Conservation (phyloP, 2,797 vertebrate species). For the Cirrhinus mrigala region DNA sequence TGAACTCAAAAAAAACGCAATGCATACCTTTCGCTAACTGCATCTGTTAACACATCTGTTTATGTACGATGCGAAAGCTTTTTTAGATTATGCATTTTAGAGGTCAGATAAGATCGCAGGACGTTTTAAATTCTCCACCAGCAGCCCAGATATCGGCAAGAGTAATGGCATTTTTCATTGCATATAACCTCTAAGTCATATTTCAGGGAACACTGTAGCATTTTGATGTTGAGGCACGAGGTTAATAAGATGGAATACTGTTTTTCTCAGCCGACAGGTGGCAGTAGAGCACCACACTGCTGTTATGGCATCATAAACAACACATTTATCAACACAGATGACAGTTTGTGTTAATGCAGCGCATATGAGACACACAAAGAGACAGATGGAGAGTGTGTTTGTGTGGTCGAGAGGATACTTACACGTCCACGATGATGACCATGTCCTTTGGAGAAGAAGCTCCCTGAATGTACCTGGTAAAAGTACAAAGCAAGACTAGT, state of each 20-base stretch:
- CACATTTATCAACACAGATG: not conserved
- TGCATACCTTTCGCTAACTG: not conserved
- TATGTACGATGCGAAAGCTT: constrained; percentile 4
- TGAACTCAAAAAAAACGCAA: not conserved
- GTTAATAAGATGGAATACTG: not conserved
- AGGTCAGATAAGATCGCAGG: constrained; percentile 50
- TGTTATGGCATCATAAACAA: not conserved
- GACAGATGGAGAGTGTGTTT: constrained; percentile 12
- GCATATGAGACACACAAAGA: not conserved
- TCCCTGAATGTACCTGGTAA: constrained; percentile 95
- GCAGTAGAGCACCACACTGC: constrained; percentile 74
- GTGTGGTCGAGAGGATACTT: constrained; percentile 76
- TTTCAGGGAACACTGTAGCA: constrained; percentile 41
- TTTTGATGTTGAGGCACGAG: constrained; percentile 20
- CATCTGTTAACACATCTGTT: not conserved
- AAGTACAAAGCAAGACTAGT: constrained; percentile 58
- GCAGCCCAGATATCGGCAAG: constrained; percentile 35
- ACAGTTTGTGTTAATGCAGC: constrained; percentile 10
- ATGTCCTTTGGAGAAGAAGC: constrained; percentile 99
- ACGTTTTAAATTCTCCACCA: constrained; percentile 30
- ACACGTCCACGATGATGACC: constrained; percentile 99
- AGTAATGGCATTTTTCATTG: constrained; percentile 42
- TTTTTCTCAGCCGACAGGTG: constrained; percentile 68
- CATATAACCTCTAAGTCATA: constrained; percentile 38
- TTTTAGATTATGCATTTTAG: constrained; percentile 7